These are phyloP conservation scores for Meghimatium bilineatum DNA, from an alignment of 2,888 invertebrate genomes.

Conservation along the genomic window DNA sequence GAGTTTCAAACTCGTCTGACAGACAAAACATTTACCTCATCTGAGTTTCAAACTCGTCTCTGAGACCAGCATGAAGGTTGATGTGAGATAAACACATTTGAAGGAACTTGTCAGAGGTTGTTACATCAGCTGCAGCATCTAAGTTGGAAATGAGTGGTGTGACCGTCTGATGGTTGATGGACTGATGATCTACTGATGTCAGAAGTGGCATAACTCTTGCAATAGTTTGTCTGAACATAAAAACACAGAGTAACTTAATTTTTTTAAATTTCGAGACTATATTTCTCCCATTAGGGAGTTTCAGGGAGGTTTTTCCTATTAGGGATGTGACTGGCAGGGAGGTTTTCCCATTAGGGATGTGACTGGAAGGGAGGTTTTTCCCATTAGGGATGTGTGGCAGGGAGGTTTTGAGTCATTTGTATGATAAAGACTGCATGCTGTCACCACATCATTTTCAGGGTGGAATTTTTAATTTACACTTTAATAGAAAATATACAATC, in stretches of 20 bases:
- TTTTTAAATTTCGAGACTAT: no score
- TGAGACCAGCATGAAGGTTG: slow-evolving; percentile 28
- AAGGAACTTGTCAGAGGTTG: slow-evolving; percentile 4
- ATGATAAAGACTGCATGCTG: no score
- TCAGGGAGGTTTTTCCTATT: no score
- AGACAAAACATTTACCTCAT: slow-evolving; percentile 26
- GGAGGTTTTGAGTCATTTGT: no score
- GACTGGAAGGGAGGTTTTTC: no score
- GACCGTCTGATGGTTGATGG: neutral
- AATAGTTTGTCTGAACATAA: neutral
- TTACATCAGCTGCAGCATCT: neutral
- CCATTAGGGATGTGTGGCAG: no score
- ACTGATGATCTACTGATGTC: slow-evolving; percentile 6
- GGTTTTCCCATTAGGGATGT: no score
- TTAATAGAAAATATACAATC: no score
- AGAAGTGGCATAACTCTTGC: slow-evolving; percentile 9
- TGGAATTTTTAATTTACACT: no score
- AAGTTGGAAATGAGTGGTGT: neutral
- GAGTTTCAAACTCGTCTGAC: slow-evolving; percentile 22
- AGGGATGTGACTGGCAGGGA: no score
- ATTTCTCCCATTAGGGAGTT: no score
- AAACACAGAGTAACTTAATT: neutral
- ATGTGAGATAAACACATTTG: slow-evolving; percentile 36
- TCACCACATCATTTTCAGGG: no score
- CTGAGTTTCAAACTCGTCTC: slow-evolving; percentile 27